Conservation (phyloP, 2,113 vertebrate species). For the Butastur rufipennis region DNA sequence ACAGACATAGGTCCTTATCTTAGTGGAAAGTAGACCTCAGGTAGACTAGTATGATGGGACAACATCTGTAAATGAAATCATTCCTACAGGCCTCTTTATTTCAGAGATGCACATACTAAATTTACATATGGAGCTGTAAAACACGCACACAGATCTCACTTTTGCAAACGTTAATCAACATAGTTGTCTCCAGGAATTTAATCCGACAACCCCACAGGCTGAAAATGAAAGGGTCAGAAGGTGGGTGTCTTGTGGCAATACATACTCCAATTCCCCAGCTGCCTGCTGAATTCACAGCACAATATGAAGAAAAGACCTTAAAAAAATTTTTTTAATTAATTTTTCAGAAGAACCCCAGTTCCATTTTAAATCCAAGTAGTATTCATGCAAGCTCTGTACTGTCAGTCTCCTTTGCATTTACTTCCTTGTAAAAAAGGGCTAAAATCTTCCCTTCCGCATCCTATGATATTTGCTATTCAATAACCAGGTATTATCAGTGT, state of each 20-base stretch:
- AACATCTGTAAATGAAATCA: neutral
- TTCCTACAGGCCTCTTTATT: neutral
- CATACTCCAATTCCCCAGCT: neutral
- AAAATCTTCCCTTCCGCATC: neutral
- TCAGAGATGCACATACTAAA: neutral
- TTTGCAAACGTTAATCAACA: rapidly evolving
- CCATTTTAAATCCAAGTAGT: neutral
- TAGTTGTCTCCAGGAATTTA: neutral
- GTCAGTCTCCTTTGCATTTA: neutral
- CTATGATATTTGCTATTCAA: neutral
- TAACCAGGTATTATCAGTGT: neutral
- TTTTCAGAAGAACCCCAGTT: neutral
- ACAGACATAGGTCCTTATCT: neutral
- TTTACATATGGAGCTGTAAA: neutral
- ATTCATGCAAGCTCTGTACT: neutral
- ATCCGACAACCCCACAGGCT: neutral
- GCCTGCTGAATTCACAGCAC: neutral
- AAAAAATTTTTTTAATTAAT: neutral
- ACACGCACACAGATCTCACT: neutral
- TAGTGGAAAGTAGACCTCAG: neutral
- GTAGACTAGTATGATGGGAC: neutral
- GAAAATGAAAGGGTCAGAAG: neutral
- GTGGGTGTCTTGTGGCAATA: neutral
- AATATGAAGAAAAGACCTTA: neutral
- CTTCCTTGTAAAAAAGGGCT: neutral